Evolutionary conservation across 2,888 invertebrate genomes (phyloP), one percentile per base, ranked within the genome.

Genomic region (Liodrosophila aerea): DNA sequence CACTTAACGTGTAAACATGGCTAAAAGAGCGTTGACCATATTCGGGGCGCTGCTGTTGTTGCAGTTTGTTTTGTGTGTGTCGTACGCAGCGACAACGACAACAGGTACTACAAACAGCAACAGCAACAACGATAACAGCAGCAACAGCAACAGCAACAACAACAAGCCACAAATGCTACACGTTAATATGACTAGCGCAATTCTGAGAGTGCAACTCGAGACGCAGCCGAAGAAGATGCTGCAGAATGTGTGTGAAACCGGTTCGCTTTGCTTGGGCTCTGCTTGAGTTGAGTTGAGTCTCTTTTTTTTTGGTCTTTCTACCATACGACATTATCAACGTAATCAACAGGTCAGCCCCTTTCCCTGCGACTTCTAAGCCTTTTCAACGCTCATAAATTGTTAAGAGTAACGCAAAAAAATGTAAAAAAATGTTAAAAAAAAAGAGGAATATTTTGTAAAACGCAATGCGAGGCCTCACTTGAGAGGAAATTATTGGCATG

Each of bases 331-430:
- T 81, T 80, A 80, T 80, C 78, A 86, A 69, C 76, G 84, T 86
- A 80, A 80, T 80, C 78, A 86, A 86, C 81, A 60, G 81, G 62
- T 22, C 64, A 11, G 4, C 7, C 18, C 22, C 31, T 16, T 11
- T 2, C 5, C 29, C 16, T 4, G 11, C 33, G 12, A 5, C 41
- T 62, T 81, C 85, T 85, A 86, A 82, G 81, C 78, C 86, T 82
- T 82, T 81, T 81, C 86, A 82, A 85, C 77, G 83, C 84, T 82
- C 81, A 82, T 82, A 82, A 82, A 85, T 85, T 84, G 80, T 69
- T 75, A 34, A 22, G 66, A 66, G 66, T 50, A 64, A 71, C 64
- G 64, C 61, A 73, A 65, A 64, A 77, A 82, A 22, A 22, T n/a
- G n/a, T n/a, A n/a, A n/a, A n/a, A n/a, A n/a, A n/a, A n/a, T n/a